Evolutionary conservation across 2,888 invertebrate species (phyloP).

Genomic region (Andrena praecox): DNA sequence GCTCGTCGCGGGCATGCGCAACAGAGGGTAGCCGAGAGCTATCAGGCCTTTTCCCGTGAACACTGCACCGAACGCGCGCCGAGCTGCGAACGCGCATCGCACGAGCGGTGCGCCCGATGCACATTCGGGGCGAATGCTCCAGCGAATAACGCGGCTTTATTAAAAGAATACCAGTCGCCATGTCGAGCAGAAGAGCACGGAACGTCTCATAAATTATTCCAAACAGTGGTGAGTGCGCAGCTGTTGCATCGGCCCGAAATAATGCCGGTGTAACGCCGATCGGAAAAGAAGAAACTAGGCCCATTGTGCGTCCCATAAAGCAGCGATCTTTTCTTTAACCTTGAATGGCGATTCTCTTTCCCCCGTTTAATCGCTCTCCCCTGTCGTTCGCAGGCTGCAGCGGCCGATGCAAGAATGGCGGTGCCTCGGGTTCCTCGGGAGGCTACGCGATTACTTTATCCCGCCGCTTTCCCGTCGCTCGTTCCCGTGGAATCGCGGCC

Average conservation of each 20-base stretch:
- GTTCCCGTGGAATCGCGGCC: slow-evolving; percentile 51
- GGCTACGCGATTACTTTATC: slow-evolving; percentile 62
- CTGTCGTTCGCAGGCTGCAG: background rate
- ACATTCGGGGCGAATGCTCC: too few relatives aligned
- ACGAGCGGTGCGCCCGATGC: too few relatives aligned
- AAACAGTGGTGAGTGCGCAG: background rate
- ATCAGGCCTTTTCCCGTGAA: too few relatives aligned
- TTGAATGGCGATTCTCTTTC: slow-evolving; percentile 36
- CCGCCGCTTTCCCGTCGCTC: slow-evolving; percentile 54
- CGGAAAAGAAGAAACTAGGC: slow-evolving; percentile 1
- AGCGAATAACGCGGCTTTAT: too few relatives aligned
- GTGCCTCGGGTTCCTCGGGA: slow-evolving; percentile 7
- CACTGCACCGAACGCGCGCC: too few relatives aligned
- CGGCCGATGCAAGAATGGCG: background rate
- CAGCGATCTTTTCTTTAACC: slow-evolving; percentile 44
- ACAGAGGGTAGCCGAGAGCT: too few relatives aligned
- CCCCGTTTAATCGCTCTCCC: background rate
- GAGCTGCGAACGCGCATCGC: too few relatives aligned
- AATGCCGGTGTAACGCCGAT: background rate
- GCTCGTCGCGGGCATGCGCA: too few relatives aligned
- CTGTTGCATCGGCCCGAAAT: background rate
- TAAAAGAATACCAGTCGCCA: background rate
- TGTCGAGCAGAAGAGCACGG: background rate
- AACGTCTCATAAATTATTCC: background rate
- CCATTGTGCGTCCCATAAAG: background rate